Evolutionary conservation across 2,888 invertebrate genomes (phyloP), one percentile per base, ranked within the genome.

Genomic region (Timandra comae): DNA sequence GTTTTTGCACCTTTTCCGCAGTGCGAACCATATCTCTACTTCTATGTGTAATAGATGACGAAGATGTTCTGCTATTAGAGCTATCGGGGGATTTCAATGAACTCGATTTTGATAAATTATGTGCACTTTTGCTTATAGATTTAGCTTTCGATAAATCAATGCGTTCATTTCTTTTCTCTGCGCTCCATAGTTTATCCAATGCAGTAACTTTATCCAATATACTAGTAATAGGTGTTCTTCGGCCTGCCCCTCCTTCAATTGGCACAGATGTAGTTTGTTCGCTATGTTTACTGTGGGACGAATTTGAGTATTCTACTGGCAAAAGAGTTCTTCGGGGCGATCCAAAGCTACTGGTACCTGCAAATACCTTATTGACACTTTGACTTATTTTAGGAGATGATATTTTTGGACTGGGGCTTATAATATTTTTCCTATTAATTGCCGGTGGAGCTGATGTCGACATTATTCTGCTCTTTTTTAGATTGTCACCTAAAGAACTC

Each of bases 151-250:
- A 41, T 24, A 72, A 36, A 49, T 82, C 79, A 30, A 82, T 77
- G 7, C 71, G 71, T 62, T 82, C 84, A 52, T 82, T 84, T 44
- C 85, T 64, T 52, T 81, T 84, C 52, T 85, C 84, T 29, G 82
- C 67, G 52, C 80, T 75, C 85, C 86, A 86, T 16, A 86, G 52
- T 49, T 89, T 87, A 56, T 90, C 90, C 51, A 89, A 77, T 2
- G 89, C 66, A 12, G 85, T 85, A 0, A 84, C 77, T 66, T 80
- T 82, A 36, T 86, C 86, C 34, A 86, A 58, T 49, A 86, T 85
- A 48, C 77, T 86, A 5, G 86, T 63, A 38, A 87, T 86, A 4
- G 86, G 86, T 5, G 86, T 86, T 56, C 70, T 73, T 52, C 85
- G 66, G 12, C 86, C 86, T 27, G 69, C 86, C 11, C 86, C 86